phyloP scores from a whole-genome alignment of 2,113 vertebrate species.

The Catharus fuscescens region DNA sequence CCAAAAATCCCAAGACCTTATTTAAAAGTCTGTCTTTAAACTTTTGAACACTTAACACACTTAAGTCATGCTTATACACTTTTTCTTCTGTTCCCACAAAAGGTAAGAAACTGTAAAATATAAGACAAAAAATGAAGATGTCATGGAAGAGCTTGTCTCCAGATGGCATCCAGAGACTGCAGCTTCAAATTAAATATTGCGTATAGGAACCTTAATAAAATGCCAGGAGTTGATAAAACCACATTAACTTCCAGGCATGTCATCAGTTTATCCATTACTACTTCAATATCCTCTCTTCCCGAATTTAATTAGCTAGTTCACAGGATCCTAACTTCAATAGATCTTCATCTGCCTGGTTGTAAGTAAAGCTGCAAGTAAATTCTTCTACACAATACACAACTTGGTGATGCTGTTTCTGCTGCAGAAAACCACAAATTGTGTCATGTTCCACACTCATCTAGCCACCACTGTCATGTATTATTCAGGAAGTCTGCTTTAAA shows the following conservation, averaged over 20 bases:
- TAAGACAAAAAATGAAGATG: not conserved
- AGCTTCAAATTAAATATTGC: not conserved
- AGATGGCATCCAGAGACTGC: not conserved
- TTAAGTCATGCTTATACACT: not conserved
- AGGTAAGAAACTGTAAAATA: not conserved
- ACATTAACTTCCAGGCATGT: not conserved
- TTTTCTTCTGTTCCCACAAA: not conserved
- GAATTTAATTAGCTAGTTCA: not conserved
- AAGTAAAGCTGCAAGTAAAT: too few relatives aligned
- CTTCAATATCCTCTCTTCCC: not conserved
- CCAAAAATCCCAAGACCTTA: not conserved
- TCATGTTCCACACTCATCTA: not conserved
- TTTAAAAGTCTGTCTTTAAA: not conserved
- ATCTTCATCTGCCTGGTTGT: not conserved
- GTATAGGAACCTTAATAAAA: not conserved
- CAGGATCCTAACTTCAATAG: not conserved
- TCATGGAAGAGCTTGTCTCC: not conserved
- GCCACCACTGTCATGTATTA: rapidly evolving
- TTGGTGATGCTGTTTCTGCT: not conserved
- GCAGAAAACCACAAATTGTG: not conserved
- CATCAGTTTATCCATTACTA: not conserved
- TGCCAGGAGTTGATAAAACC: not conserved
- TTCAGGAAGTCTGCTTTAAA: not conserved
- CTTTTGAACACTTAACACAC: not conserved
- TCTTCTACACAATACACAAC: not conserved